A percentile compares a stretch with the other conserved stretches of the same genome.
Conservation (phyloP, 1,140 invertebrate genomes). For the Polypedilum pembai region DNA sequence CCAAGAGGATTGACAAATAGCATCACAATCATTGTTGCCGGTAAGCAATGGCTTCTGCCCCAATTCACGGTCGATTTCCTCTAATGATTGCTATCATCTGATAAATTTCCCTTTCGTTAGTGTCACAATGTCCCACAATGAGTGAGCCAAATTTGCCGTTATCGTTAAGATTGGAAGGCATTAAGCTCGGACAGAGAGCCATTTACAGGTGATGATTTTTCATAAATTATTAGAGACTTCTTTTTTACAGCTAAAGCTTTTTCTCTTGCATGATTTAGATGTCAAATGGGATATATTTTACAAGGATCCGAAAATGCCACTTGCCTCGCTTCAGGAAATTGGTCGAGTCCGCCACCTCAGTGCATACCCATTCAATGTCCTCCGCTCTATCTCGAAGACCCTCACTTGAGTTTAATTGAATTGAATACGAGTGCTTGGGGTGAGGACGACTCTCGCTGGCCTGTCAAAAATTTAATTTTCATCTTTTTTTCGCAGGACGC, state of each 20-base stretch:
- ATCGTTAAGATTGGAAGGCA: conserved; percentile 55
- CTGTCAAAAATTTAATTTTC: conserved; percentile 1
- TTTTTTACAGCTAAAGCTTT: conserved; percentile 30
- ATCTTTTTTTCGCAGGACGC: conserved; percentile 42
- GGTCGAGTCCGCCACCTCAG: conserved; percentile 62
- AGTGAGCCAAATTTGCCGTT: conserved; percentile 45
- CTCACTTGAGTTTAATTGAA: conserved; percentile 49
- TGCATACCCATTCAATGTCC: conserved; percentile 70
- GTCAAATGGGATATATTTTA: conserved; percentile 61
- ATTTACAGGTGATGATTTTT: conserved; percentile 34
- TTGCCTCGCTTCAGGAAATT: conserved; percentile 70
- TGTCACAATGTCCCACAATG: conserved; percentile 45
- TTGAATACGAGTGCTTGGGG: conserved; percentile 50
- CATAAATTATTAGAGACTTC: not conserved
- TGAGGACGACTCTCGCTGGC: not conserved
- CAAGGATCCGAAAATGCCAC: conserved; percentile 60
- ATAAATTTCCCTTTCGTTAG: not conserved
- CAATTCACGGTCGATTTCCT: conserved; percentile 30
- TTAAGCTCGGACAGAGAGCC: conserved; percentile 57
- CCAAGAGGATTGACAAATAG: conserved; percentile 73
- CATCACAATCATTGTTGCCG: conserved; percentile 66
- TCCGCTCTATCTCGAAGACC: conserved; percentile 48
- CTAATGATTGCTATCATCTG: conserved; percentile 33
- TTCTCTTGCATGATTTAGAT: conserved; percentile 44
- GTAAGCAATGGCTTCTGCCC: conserved; percentile 46